A percentile compares a stretch with the other conserved stretches of the same genome.
phyloP scores from a whole-genome alignment of 1,140 invertebrate species.

The Philopotamus ludificatus region DNA sequence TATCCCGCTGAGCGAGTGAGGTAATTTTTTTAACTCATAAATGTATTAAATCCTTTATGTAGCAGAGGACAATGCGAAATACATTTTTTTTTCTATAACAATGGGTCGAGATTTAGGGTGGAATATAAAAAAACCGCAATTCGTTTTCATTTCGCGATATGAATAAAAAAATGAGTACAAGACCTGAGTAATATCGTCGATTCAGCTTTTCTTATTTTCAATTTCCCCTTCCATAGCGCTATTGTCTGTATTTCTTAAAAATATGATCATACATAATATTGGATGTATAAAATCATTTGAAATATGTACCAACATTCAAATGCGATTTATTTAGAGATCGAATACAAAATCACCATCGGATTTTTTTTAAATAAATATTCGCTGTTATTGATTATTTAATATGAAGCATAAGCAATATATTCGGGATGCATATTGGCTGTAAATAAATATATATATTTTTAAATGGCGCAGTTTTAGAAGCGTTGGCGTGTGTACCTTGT shows the following conservation, averaged over 20 bases:
- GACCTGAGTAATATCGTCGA: constrained; percentile 23
- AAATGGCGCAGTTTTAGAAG: constrained; percentile 4
- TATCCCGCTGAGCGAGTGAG: no score
- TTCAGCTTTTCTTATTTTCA: constrained; percentile 22
- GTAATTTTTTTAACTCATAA: no score
- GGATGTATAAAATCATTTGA: neutral
- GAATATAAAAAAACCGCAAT: constrained; percentile 22
- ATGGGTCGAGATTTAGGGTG: constrained; percentile 5
- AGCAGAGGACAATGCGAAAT: neutral
- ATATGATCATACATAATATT: neutral
- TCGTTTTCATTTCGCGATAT: constrained; percentile 26
- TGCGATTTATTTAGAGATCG: no score
- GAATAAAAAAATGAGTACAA: constrained; percentile 18
- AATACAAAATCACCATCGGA: no score
- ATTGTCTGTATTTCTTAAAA: neutral
- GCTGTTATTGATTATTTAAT: no score
- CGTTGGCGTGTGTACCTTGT: constrained; percentile 10
- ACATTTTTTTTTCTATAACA: constrained; percentile 11
- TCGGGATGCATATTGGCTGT: no score
- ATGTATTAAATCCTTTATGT: neutral
- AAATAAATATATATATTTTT: neutral
- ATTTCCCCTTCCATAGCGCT: constrained; percentile 13
- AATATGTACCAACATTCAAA: neutral
- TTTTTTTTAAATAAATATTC: no score
- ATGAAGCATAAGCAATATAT: no score